These are phyloP conservation scores for Callorhinus ursinus DNA, from an alignment of 2,113 vertebrate genomes.

Conservation along the genomic window DNA sequence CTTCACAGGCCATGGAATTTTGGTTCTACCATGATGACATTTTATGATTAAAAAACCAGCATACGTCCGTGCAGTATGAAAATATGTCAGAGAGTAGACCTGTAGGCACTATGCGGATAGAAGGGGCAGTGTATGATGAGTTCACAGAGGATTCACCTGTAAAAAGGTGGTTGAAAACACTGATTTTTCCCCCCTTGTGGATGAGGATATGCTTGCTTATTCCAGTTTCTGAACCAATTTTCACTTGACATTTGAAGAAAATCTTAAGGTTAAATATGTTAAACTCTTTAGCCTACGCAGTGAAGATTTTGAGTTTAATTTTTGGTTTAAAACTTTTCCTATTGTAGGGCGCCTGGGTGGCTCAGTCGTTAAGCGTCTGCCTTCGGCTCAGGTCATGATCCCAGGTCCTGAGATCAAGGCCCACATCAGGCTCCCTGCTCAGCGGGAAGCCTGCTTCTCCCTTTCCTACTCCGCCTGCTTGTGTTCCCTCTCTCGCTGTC, in stretches of 20 bases:
- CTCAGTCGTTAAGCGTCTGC: too few relatives aligned
- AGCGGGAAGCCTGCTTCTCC: too few relatives aligned
- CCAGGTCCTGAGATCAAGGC: too few relatives aligned
- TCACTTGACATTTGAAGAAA: conserved; percentile 4
- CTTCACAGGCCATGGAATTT: neutral
- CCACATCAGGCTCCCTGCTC: too few relatives aligned
- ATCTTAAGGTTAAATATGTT: neutral
- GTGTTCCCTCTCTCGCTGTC: too few relatives aligned
- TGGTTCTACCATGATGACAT: neutral
- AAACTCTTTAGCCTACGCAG: neutral
- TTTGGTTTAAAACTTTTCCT: conserved; percentile 40
- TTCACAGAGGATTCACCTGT: neutral
- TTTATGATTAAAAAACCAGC: neutral
- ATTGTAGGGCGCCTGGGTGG: neutral
- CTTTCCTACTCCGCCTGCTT: too few relatives aligned
- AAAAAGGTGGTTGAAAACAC: neutral
- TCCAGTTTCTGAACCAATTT: conserved; percentile 4
- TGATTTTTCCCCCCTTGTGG: neutral
- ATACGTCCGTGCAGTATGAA: neutral
- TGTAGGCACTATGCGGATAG: neutral
- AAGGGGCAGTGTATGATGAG: neutral
- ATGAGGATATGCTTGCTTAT: neutral
- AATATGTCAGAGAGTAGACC: neutral
- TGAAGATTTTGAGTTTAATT: conserved; percentile 39
- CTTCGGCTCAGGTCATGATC: too few relatives aligned